Evolutionary conservation across 2,888 invertebrate genomes (phyloP).

Genomic region (Diarsia mendica): DNA sequence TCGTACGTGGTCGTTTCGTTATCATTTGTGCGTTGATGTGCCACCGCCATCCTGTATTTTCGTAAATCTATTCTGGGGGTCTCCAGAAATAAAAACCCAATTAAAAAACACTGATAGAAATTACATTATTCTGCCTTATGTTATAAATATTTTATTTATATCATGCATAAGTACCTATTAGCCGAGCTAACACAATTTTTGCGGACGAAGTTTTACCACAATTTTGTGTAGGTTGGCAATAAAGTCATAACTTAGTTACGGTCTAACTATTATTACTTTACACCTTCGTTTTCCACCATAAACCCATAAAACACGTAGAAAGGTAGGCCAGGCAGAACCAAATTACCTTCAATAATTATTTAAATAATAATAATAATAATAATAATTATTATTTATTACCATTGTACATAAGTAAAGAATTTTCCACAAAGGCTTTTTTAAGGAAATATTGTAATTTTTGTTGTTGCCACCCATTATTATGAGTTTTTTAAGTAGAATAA

Average conservation of each 20-base stretch:
- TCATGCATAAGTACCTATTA: no score
- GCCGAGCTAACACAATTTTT: no score
- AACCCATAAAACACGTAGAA: conserved; percentile 9
- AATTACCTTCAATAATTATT: conserved; percentile 4
- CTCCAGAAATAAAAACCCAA: no score
- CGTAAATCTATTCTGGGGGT: background rate
- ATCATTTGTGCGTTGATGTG: no score
- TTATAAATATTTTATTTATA: no score
- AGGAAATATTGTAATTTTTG: background rate
- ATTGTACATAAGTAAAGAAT: background rate
- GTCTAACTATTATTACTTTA: conserved; percentile 32
- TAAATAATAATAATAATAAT: no score
- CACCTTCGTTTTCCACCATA: conserved; percentile 2
- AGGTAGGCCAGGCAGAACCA: background rate
- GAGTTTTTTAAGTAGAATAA: background rate
- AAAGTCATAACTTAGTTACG: conserved; percentile 24
- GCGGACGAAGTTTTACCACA: background rate
- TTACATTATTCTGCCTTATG: no score
- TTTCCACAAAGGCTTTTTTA: background rate
- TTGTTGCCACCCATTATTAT: background rate
- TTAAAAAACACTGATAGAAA: no score
- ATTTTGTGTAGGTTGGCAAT: conserved; percentile 9
- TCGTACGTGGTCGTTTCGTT: no score
- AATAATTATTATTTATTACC: no score
- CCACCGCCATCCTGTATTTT: background rate